phyloP scores from a whole-genome alignment of 2,888 invertebrate genomes.

The Vesta saturnalis region DNA sequence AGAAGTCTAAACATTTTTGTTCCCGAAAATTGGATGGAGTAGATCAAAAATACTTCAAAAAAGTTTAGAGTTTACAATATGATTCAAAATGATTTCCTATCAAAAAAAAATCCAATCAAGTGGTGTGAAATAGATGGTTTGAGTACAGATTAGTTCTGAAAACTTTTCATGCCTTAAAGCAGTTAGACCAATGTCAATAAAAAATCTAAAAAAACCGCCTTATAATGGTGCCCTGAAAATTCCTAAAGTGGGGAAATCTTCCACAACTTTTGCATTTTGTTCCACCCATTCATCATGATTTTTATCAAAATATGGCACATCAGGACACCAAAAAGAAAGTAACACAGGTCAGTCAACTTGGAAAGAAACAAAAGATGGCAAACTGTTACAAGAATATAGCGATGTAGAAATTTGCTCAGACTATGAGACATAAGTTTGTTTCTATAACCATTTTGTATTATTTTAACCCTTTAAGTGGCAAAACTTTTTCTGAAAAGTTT shows the following conservation, averaged over 20 bases:
- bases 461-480: too few relatives aligned
- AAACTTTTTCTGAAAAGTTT: too few relatives aligned
- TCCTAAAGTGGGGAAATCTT: neutral
- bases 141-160: too few relatives aligned
- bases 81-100: too few relatives aligned
- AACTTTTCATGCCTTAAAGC: too few relatives aligned
- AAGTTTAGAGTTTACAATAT: too few relatives aligned
- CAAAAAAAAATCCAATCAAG: too few relatives aligned
- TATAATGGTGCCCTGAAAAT: neutral
- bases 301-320: neutral
- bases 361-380: neutral
- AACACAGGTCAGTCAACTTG: neutral
- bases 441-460: neutral
- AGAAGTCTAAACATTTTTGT: too few relatives aligned
- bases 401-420: neutral
- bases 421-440: conserved; percentile 2
- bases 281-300: neutral
- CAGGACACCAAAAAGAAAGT: neutral
- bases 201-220: neutral
- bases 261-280: neutral
- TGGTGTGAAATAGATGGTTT: too few relatives aligned
- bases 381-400: neutral
- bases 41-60: neutral
- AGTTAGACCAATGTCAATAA: neutral
- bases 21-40: neutral